Base-by-base conservation (phyloP, 1,140 invertebrate genomes). In the Drosophila azteca region DNA sequence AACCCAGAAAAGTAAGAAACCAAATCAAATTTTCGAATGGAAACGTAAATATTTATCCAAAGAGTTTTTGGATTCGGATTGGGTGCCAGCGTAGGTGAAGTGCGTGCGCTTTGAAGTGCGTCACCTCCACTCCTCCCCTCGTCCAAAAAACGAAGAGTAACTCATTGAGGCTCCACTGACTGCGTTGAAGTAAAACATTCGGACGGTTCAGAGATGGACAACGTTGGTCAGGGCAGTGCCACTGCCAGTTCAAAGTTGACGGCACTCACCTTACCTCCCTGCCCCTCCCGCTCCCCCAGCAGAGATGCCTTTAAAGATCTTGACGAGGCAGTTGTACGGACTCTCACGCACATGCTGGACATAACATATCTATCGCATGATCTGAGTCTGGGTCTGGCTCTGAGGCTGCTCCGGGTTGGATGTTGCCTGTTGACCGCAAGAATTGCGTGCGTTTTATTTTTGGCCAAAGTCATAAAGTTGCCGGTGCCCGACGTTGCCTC, bases 1-100 rank as follows among this genome's bases (percentile, higher is more conserved):
- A 39, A 39, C 8, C 2, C 31, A 31, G 8, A 31, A 5, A 52
- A 41, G 22, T 41, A 53, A 15, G 45, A 77, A 79, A 77, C 74
- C 83, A 71, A 85, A 85, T 88, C 82, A 88, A 85, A 87, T 78
- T 87, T 87, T 85, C 75, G 51, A 82, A 85, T 85, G 60, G 83
- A 85, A 82, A 85, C 82, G 82, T 85, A 85, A 85, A 85, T 88
- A 85, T 85, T 85, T 85, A 78, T 87, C 20, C 44, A 52, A 41
- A 63, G 67, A 69, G 64, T 77, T 20, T 20, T 20, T 74, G 67
- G 61, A 53, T 73, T 61, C 51, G 63, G 58, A 62, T 55, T 69
- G 73, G 50, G 24, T 64, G 69, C 68, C 68, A 57, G 57, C 57
- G 62, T 68, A 87, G 82, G 62, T 76, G 65, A 88, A 88, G 78